Conservation (phyloP, 2,888 invertebrate genomes). For the Megastigmus dorsalis region DNA sequence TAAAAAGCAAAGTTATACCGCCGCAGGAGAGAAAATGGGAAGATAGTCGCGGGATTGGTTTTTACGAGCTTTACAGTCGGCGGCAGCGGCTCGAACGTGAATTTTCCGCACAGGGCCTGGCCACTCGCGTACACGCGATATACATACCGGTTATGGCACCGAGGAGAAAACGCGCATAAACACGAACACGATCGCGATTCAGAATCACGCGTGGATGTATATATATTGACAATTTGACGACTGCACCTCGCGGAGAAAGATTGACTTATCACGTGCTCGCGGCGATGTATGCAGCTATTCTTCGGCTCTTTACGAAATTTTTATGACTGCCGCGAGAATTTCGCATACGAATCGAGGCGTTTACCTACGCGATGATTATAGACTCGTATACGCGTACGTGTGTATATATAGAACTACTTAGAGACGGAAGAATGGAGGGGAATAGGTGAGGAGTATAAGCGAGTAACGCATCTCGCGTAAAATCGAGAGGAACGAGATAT, state of each 20-base stretch:
- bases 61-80: slow-evolving; percentile 56
- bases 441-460: too few relatives aligned
- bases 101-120: slow-evolving; percentile 43
- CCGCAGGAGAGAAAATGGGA: slow-evolving; percentile 20
- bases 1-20: slow-evolving; percentile 33
- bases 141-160: not conserved
- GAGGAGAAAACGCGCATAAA: not conserved
- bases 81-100: slow-evolving; percentile 24
- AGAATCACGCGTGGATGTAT: too few relatives aligned
- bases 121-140: slow-evolving; percentile 8
- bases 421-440: too few relatives aligned
- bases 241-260: slow-evolving; percentile 59
- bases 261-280: slow-evolving; percentile 52
- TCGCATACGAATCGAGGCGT: too few relatives aligned
- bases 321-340: too few relatives aligned
- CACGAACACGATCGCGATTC: not conserved
- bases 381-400: too few relatives aligned
- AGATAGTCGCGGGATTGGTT: slow-evolving; percentile 38
- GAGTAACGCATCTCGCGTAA: not conserved
- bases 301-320: slow-evolving; percentile 18
- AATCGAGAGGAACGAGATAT: not conserved
- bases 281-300: not conserved
- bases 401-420: too few relatives aligned
- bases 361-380: too few relatives aligned
- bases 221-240: slow-evolving; percentile 64